phyloP scores from a whole-genome alignment of 2,797 vertebrate species.

The Pelobates cultripes region DNA sequence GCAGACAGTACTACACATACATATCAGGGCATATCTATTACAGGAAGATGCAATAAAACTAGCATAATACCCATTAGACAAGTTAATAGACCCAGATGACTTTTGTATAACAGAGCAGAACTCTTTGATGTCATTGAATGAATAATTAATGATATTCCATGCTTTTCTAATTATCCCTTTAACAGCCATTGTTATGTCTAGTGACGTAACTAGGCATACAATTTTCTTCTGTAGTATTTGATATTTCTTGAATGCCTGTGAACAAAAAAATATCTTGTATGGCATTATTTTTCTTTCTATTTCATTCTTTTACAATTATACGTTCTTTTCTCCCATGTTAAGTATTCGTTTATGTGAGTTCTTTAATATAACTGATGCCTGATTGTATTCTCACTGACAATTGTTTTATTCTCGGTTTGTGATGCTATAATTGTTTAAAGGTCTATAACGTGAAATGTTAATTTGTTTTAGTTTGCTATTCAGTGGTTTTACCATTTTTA shows the following conservation, averaged over 20 bases:
- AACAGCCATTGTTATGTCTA: not conserved
- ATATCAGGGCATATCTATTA: too few species aligned
- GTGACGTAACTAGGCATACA: not conserved
- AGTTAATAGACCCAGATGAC: too few species aligned
- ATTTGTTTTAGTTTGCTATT: too few species aligned
- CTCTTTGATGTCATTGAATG: not conserved
- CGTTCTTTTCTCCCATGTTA: not conserved
- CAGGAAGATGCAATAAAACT: too few species aligned
- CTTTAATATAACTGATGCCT: not conserved
- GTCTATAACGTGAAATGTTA: not conserved
- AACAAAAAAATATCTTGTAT: not conserved
- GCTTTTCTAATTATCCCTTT: conserved; percentile 4
- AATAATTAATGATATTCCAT: conserved; percentile 29
- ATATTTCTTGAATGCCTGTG: not conserved
- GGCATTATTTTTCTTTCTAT: not conserved
- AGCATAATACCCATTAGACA: too few species aligned
- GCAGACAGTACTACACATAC: too few species aligned
- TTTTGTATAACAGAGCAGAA: not conserved
- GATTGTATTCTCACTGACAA: not conserved
- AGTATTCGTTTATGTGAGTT: not conserved
- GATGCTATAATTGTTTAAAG: not conserved
- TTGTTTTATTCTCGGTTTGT: not conserved
- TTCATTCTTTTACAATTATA: not conserved
- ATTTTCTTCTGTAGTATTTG: not conserved
- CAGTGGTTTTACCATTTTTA: too few species aligned